These are phyloP conservation scores for Hyppa rectilinea DNA, from an alignment of 2,888 invertebrate genomes.

Conservation along the genomic window DNA sequence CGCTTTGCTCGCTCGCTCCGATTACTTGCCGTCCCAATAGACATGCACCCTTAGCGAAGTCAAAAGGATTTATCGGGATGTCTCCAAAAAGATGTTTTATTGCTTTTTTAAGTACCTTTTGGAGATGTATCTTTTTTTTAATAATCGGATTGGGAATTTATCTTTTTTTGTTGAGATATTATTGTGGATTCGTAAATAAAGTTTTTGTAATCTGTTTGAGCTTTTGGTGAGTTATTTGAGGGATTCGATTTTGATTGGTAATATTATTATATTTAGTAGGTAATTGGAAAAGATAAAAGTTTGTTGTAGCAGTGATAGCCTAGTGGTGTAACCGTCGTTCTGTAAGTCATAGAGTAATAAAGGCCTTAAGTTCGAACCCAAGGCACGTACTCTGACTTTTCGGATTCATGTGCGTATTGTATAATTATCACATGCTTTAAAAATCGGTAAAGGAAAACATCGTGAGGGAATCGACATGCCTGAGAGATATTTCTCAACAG, in stretches of 20 bases:
- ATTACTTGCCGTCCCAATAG: background rate
- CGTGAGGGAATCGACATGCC: too few species aligned
- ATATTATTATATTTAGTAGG: too few species aligned
- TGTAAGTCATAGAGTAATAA: too few species aligned
- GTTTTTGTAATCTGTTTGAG: background rate
- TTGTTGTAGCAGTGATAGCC: too few species aligned
- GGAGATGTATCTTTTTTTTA: constrained; percentile 25
- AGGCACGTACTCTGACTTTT: too few species aligned
- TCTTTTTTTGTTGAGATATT: background rate
- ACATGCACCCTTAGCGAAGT: background rate
- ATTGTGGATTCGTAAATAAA: background rate
- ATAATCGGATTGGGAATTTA: constrained; percentile 14
- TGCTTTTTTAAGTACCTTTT: constrained; percentile 19
- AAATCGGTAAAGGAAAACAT: too few species aligned
- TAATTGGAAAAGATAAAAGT: too few species aligned
- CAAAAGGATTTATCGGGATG: constrained; percentile 29
- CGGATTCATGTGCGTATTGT: too few species aligned
- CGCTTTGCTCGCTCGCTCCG: background rate
- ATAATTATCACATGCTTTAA: too few species aligned
- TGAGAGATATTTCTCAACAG: too few species aligned
- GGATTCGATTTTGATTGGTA: background rate
- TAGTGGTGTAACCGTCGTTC: too few species aligned
- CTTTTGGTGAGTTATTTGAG: background rate
- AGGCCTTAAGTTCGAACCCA: too few species aligned
- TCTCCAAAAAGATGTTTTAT: constrained; percentile 29